phyloP scores from a whole-genome alignment of 2,113 vertebrate genomes.

The Peromyscus californicus region DNA sequence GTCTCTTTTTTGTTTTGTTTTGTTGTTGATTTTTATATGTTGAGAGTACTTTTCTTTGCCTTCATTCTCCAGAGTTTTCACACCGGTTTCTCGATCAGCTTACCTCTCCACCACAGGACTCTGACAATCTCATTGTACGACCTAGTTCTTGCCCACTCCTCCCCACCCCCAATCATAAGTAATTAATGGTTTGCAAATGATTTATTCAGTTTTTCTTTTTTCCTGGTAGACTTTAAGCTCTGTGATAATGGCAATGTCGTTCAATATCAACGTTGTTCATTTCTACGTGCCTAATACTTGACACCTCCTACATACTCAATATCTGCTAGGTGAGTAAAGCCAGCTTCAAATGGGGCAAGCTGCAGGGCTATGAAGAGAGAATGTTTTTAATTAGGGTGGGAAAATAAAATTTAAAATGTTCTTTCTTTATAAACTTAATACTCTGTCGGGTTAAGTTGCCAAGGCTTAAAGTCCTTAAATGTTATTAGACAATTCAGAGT shows the following conservation, averaged over 20 bases:
- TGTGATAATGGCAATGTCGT: neutral
- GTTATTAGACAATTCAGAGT: neutral
- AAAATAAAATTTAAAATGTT: slow-evolving; percentile 6
- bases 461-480: neutral
- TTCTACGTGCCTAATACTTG: neutral
- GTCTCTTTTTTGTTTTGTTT: neutral
- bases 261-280: neutral
- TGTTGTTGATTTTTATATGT: neutral
- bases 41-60: neutral
- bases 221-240: neutral
- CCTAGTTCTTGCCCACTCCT: neutral
- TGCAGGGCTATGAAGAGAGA: neutral
- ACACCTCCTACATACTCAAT: neutral
- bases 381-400: neutral
- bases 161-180: neutral
- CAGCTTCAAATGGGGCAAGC: neutral
- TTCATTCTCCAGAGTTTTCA: neutral
- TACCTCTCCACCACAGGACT: neutral
- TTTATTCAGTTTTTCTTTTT: slow-evolving; percentile 37
- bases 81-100: neutral
- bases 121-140: neutral
- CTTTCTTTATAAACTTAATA: slow-evolving; percentile 13
- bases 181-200: slow-evolving; percentile 5
- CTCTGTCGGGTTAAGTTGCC: neutral
- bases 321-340: slow-evolving; percentile 4